phyloP scores from a whole-genome alignment of 1,140 invertebrate genomes.

The Saccostrea cuccullata region DNA sequence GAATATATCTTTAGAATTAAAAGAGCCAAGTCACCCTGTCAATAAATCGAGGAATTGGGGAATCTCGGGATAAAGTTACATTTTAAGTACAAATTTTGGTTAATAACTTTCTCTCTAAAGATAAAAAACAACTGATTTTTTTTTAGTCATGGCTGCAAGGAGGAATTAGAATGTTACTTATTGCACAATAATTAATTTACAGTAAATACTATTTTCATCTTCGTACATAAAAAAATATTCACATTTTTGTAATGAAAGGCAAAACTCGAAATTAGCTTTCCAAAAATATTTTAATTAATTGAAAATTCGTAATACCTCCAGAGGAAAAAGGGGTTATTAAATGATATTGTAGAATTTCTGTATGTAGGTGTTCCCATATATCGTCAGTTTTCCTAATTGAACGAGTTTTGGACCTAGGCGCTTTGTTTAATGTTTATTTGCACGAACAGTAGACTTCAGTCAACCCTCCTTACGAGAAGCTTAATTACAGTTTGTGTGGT shows the following conservation, averaged over 20 bases:
- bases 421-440: not conserved
- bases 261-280: not conserved
- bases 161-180: not conserved
- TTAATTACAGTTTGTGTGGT: not conserved
- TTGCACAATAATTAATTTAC: not conserved
- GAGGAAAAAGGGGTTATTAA: conserved; percentile 6
- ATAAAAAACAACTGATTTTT: too few relatives aligned
- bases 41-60: not conserved
- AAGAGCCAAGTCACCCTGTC: conserved; percentile 19
- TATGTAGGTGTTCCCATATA: not conserved
- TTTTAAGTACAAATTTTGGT: not conserved
- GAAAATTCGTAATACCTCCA: not conserved
- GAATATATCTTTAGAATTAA: not conserved
- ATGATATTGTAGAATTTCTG: not conserved
- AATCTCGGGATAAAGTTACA: not conserved
- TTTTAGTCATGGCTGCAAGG: not conserved
- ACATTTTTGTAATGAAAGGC: not conserved
- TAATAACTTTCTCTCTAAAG: too few relatives aligned
- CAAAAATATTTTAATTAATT: not conserved
- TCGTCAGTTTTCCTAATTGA: not conserved
- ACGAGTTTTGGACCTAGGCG: not conserved
- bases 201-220: not conserved
- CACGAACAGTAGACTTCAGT: not conserved
- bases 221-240: not conserved
- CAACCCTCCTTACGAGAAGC: not conserved